Evolutionary conservation across 2,888 invertebrate genomes (phyloP), one percentile per base, ranked within the genome.

Genomic region (Malthinus seriepunctatus): DNA sequence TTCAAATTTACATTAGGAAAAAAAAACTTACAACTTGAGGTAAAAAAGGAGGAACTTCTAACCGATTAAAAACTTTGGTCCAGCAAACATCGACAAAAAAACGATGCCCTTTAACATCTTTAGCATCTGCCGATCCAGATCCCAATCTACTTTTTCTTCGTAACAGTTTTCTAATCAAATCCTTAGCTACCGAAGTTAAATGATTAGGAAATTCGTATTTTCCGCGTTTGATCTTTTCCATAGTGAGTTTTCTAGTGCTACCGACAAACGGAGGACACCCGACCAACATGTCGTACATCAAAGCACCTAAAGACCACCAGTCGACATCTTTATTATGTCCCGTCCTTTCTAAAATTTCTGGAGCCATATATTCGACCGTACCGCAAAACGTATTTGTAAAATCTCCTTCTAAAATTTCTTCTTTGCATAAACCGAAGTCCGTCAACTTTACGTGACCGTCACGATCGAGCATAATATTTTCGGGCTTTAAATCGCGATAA

Each of bases 341-440:
- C 79, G 90, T 91, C 74, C 97, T 85, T 63, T 93, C 93, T 73
- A 98, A 82, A 73, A 98, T 97, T 84, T 98, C 98, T 49, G 98
- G 98, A 58, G 97, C 97, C 97, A 97, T 97, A 78, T 97, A 97
- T 82, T 97, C 97, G 76, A 98, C 97, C 63, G 98, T 98, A 63
- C 98, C 98, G 81, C 98, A 99, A 82, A 99, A 99, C 67, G 98
- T 98, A 76, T 98, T 97, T 57, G 98, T 98, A 52, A 97, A 91
- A 73, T 88, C 90, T 68, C 91, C 92, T 76, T 91, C 92, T 76
- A 89, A 88, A 75, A 99, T 95, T 71, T 97, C 94, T 81, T 99
- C 98, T 78, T 99, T 99, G 80, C 98, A 99, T 67, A 99, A 83
- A 54, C 99, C 99, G 82, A 99, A 99, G 82, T 99, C 98, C 58